Percentiles rank a stretch among this genome's conserved stretches.
Evolutionary conservation across 2,888 invertebrate species (phyloP).

Genomic region (Rhagonycha lutea): DNA sequence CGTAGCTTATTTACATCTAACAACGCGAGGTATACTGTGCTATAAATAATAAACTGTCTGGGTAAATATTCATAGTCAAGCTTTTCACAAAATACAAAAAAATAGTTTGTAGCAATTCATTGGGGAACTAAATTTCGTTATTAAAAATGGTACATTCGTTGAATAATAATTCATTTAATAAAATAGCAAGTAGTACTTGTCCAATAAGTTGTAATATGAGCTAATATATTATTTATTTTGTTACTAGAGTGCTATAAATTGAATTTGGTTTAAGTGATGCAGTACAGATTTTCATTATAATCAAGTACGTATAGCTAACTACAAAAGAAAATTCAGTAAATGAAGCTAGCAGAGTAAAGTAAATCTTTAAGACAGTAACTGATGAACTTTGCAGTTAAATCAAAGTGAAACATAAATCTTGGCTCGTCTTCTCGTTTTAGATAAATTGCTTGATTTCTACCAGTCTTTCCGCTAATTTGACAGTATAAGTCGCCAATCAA

Average conservation of each 20-base stretch:
- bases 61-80: background rate
- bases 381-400: conserved; percentile 30
- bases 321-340: conserved; percentile 6
- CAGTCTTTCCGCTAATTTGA: conserved; percentile 13
- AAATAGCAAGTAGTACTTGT: no score
- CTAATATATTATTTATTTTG: no score
- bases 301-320: background rate
- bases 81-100: background rate
- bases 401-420: conserved; percentile 26
- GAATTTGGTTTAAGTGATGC: background rate
- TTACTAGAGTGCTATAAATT: background rate
- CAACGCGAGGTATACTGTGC: background rate
- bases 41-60: background rate
- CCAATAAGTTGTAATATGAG: no score
- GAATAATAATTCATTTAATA: no score
- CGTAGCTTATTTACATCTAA: background rate
- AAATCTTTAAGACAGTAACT: conserved; percentile 31
- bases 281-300: background rate
- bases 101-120: background rate
- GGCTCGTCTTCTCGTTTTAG: conserved; percentile 6
- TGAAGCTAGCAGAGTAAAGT: conserved; percentile 25
- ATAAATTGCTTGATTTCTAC: conserved; percentile 15
- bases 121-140: background rate
- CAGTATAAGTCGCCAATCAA: conserved; percentile 9
- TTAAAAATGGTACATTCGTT: background rate